phyloP scores from a whole-genome alignment of 1,140 invertebrate genomes.

The Drosophila sulfurigaster region DNA sequence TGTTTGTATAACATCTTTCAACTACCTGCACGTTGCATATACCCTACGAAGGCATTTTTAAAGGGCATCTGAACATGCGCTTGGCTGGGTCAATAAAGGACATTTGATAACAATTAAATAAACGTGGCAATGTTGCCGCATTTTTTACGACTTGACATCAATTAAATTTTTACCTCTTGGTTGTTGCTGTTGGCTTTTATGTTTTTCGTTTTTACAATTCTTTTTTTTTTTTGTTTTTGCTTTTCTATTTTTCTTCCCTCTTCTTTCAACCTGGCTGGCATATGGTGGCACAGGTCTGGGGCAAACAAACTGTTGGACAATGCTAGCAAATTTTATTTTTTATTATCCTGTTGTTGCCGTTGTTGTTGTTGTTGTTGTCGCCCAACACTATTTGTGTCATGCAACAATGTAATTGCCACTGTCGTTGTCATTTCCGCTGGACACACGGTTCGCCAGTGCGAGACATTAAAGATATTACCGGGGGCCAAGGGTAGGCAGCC shows the following conservation, averaged over 20 bases:
- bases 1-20: too few species aligned
- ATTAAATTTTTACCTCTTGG: conserved; percentile 73
- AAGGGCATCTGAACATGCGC: neutral
- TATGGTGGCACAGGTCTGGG: conserved; percentile 20
- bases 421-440: conserved; percentile 84
- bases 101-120: conserved; percentile 75
- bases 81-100: conserved; percentile 37
- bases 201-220: neutral
- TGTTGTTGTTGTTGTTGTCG: conserved; percentile 39
- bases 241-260: conserved; percentile 4
- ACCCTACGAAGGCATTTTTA: too few species aligned
- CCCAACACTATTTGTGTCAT: conserved; percentile 84
- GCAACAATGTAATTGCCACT: conserved; percentile 85
- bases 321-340: conserved; percentile 48
- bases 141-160: conserved; percentile 77
- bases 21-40: too few species aligned
- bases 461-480: conserved; percentile 76
- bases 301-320: conserved; percentile 45
- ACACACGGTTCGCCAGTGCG: conserved; percentile 66
- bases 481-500: conserved; percentile 23
- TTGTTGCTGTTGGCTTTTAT: conserved; percentile 19
- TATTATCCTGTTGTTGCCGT: conserved; percentile 47
- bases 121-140: conserved; percentile 54
- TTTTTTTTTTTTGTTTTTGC: neutral
- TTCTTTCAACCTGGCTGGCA: conserved; percentile 7